These are phyloP conservation scores for Dascillus cervinus DNA, from an alignment of 2,888 invertebrate species.

Conservation along the genomic window DNA sequence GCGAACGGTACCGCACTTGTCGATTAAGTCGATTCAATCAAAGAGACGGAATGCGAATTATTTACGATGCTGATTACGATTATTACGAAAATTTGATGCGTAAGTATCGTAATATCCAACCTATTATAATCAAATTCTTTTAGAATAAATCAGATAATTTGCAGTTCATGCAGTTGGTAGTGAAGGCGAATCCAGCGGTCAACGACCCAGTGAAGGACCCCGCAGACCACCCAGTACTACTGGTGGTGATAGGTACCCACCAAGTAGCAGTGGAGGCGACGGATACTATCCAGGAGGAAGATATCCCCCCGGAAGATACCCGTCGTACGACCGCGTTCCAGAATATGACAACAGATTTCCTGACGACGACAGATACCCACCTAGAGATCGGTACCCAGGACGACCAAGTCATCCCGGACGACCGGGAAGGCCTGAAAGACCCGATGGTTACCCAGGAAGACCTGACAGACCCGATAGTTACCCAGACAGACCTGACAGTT, in stretches of 20 bases:
- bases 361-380: constrained; percentile 9
- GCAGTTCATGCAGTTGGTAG: constrained; percentile 41
- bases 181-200: constrained; percentile 19
- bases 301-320: constrained; percentile 8
- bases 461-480: constrained; percentile 16
- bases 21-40: constrained; percentile 80
- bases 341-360: constrained; percentile 19
- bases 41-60: constrained; percentile 78
- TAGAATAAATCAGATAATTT: constrained; percentile 20
- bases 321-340: constrained; percentile 15
- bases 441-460: constrained; percentile 2
- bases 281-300: constrained; percentile 31
- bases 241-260: constrained; percentile 36
- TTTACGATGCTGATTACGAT: constrained; percentile 87
- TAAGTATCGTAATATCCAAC: constrained; percentile 46
- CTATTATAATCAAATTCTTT: constrained; percentile 5
- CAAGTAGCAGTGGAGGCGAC: constrained; percentile 31
- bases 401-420: constrained; percentile 40
- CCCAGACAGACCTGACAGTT: constrained; percentile 21
- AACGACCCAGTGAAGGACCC: constrained; percentile 19
- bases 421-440: constrained; percentile 3
- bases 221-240: constrained; percentile 6
- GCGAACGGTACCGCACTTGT: constrained; percentile 77
- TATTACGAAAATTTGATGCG: constrained; percentile 91
- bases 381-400: constrained; percentile 22